A percentile compares a stretch with the other conserved stretches of the same genome.
These are phyloP conservation scores for Clepsis dumicolana DNA, from an alignment of 2,888 invertebrate species.

Conservation along the genomic window DNA sequence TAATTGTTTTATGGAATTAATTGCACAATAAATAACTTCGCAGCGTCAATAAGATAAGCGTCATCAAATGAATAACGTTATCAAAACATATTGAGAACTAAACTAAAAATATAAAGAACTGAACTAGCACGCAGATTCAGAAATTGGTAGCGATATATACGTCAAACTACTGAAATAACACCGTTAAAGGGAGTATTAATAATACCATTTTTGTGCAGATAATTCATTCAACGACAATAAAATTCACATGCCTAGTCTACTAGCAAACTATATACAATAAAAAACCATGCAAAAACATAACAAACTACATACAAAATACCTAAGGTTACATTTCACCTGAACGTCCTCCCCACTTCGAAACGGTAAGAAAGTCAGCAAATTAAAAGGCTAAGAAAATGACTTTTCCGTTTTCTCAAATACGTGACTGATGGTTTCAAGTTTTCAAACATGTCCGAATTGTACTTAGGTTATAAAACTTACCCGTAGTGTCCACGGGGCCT, in stretches of 20 bases:
- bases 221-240: background rate
- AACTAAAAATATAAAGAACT: background rate
- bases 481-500: slow-evolving; percentile 80
- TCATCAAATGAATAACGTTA: background rate
- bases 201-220: background rate
- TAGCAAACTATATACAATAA: slow-evolving; percentile 11
- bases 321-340: background rate
- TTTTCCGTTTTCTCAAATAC: too few species aligned
- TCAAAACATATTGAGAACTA: background rate
- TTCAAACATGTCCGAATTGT: too few species aligned
- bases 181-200: too few species aligned
- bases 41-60: background rate
- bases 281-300: slow-evolving; percentile 25
- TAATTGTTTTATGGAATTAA: too few species aligned
- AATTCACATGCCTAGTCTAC: slow-evolving; percentile 1
- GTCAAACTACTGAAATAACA: too few species aligned
- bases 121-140: too few species aligned
- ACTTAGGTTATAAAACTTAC: too few species aligned
- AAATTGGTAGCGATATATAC: background rate
- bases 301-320: background rate
- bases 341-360: background rate
- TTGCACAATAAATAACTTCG: background rate
- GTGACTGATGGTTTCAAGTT: too few species aligned
- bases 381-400: too few species aligned
- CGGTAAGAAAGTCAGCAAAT: background rate